Conservation (phyloP, 2,113 vertebrate genomes). For the Ammodytes marinus region DNA sequence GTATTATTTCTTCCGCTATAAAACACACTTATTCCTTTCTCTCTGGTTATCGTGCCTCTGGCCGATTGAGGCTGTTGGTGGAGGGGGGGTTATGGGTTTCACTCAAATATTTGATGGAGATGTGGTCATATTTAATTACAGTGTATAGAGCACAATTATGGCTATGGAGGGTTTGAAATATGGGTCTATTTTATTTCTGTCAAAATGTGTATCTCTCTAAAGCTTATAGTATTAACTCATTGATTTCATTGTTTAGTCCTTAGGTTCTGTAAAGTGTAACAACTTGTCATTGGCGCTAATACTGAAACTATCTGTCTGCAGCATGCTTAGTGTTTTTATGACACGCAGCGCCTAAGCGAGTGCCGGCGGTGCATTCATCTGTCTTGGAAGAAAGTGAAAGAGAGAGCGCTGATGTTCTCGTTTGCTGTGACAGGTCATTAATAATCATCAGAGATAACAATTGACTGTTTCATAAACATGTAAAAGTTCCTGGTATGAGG, state of each 20-base stretch:
- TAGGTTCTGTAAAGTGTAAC: background rate
- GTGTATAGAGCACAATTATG: background rate
- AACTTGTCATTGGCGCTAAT: background rate
- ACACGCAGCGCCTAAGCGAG: too few species aligned
- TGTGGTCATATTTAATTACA: slow-evolving; percentile 17
- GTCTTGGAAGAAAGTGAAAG: too few species aligned
- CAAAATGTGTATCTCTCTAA: background rate
- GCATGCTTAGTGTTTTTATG: too few species aligned
- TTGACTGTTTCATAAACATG: too few species aligned
- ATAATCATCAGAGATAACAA: too few species aligned
- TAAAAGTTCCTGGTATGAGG: too few species aligned
- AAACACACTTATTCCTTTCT: slow-evolving; percentile 54
- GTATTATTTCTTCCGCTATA: slow-evolving; percentile 60
- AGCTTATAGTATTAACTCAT: background rate
- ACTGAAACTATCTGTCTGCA: background rate
- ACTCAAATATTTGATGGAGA: slow-evolving; percentile 40
- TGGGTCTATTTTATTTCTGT: background rate
- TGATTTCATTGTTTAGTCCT: background rate
- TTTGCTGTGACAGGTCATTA: too few species aligned
- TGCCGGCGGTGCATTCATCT: too few species aligned
- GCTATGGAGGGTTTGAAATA: background rate
- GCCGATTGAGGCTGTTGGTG: slow-evolving; percentile 19
- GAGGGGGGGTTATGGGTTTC: slow-evolving; percentile 40
- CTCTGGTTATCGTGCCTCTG: slow-evolving; percentile 47
- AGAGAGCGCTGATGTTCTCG: too few species aligned